Conservation (phyloP, 1,140 invertebrate species). For the Cydia fagiglandana region DNA sequence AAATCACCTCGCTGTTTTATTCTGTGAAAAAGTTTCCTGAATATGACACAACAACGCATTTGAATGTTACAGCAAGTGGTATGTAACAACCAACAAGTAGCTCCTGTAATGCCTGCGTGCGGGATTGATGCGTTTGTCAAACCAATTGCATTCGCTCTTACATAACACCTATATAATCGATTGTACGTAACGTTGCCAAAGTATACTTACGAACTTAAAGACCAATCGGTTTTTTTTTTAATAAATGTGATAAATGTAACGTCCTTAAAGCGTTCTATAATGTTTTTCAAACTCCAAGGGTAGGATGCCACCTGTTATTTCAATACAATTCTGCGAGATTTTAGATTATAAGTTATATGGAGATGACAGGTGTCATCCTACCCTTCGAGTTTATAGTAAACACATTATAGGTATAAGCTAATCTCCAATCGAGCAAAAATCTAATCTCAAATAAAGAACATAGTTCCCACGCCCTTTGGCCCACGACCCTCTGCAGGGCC, state of each 20-base stretch:
- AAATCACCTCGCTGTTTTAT: background rate
- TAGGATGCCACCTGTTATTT: too few relatives aligned
- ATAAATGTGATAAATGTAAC: too few relatives aligned
- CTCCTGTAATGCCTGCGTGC: background rate
- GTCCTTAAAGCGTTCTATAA: background rate
- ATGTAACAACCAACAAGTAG: background rate
- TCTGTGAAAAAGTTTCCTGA: background rate
- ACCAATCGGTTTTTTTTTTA: too few relatives aligned
- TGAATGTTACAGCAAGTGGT: background rate
- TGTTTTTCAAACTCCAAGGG: too few relatives aligned
- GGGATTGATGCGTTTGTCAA: background rate
- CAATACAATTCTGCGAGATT: too few relatives aligned
- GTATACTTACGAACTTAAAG: too few relatives aligned
- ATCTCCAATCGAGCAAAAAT: background rate
- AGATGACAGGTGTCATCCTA: too few relatives aligned
- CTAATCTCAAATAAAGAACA: background rate
- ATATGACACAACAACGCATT: background rate
- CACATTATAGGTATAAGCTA: background rate
- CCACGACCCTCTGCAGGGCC: background rate
- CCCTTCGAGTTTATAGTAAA: too few relatives aligned
- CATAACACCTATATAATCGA: background rate
- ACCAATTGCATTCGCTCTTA: background rate
- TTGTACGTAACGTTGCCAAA: background rate
- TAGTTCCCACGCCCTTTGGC: background rate
- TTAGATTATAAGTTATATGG: too few relatives aligned